Evolutionary conservation across 2,888 invertebrate genomes (phyloP), one percentile per base, ranked within the genome.

Genomic region (Acanthosepion pharaonis): DNA sequence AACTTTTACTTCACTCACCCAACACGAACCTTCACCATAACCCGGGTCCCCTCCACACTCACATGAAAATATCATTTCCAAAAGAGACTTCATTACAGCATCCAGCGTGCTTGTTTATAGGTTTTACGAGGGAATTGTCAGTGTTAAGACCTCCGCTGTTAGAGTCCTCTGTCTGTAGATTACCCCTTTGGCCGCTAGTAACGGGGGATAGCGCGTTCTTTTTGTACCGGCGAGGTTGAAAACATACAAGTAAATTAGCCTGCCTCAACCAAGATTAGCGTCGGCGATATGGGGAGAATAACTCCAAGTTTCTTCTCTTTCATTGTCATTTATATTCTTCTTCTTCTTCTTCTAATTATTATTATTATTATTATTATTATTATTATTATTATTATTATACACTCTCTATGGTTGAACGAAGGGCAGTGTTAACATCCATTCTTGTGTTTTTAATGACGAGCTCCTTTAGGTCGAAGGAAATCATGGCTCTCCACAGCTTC

Each of bases 341-440:
- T 64, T 28, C 25, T 28, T 11, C 25, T 64, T 28, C 25, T 64
- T 28, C 25, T 64, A 5, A 28, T 78, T 28, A 78, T 78, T n/a
- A 78, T 78, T n/a, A 78, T 78, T n/a, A 78, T 78, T n/a, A 78
- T 78, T n/a, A 78, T 78, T n/a, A 78, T 78, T n/a, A 78, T 78
- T n/a, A 78, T 51, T 51, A 15, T 51, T 51, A 51, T 51, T 51
- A 51, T 51, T 51, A 51, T 51, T 51, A 51, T 51, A 51, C 15
- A 15, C 51, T 51, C 51, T 51, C 51, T 51, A 51, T 51, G 51
- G 51, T 51, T 51, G 51, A 51, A 15, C 51, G 15, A 51, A 51
- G 51, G 15, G 51, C 51, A 8, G 8, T 15, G 51, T 51, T 51
- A 51, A 51, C 9, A 51, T 51, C 15, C 51, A 11, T 11, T 8